phyloP scores from a whole-genome alignment of 2,888 invertebrate genomes.

The Temnothorax ravouxi region DNA sequence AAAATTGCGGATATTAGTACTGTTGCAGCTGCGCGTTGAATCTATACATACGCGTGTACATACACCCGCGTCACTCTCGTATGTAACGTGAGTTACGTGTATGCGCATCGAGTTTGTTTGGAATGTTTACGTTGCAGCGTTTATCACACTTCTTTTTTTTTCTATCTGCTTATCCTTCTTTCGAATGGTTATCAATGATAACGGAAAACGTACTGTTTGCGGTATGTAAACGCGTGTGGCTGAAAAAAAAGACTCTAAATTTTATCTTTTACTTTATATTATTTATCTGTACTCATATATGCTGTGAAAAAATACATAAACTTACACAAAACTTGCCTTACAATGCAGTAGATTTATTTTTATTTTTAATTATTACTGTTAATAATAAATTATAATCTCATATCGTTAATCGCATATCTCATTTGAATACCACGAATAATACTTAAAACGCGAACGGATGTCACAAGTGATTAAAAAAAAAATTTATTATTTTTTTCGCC shows the following conservation, averaged over 20 bases:
- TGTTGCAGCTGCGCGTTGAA: constrained; percentile 55
- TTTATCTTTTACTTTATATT: neutral
- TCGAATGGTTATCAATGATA: constrained; percentile 65
- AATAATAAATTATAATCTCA: neutral
- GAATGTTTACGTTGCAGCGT: constrained; percentile 48
- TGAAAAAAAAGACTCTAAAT: constrained; percentile 26
- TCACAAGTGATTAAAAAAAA: neutral
- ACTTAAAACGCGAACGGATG: neutral
- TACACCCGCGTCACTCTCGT: constrained; percentile 22
- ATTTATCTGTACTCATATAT: neutral
- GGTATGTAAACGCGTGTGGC: constrained; percentile 34
- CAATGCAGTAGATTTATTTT: neutral
- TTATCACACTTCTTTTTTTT: constrained; percentile 50
- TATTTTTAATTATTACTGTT: neutral
- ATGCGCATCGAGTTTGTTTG: constrained; percentile 36
- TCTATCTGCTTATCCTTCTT: constrained; percentile 2
- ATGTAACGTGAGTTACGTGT: constrained; percentile 29
- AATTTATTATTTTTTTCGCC: constrained; percentile 32
- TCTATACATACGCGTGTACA: neutral
- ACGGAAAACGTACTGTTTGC: constrained; percentile 38
- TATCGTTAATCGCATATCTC: neutral
- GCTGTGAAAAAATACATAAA: neutral
- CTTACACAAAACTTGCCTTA: neutral
- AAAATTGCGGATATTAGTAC: constrained; percentile 71
- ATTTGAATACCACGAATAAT: neutral